phyloP scores from a whole-genome alignment of 2,113 vertebrate genomes.

The Silurus glanis region DNA sequence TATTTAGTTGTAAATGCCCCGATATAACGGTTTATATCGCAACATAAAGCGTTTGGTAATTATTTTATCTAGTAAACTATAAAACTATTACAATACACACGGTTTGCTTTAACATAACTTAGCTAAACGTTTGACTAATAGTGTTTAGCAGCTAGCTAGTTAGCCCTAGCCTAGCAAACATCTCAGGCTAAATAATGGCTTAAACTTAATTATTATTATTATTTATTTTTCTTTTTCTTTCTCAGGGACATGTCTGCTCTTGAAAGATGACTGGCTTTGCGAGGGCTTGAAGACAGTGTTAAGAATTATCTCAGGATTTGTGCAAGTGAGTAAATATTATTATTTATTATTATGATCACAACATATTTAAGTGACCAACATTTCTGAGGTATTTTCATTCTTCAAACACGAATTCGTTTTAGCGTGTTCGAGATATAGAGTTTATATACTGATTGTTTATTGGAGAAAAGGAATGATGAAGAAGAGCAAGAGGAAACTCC shows the following conservation, averaged over 20 bases:
- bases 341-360: not conserved
- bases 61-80: not conserved
- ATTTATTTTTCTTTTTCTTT: not conserved
- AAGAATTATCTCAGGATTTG: slow-evolving; percentile 38
- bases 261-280: slow-evolving; percentile 38
- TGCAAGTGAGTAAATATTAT: slow-evolving; percentile 49
- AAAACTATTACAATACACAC: not conserved
- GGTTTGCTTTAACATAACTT: not conserved
- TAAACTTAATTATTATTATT: too few relatives aligned
- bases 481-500: too few relatives aligned
- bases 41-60: not conserved
- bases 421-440: too few relatives aligned
- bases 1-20: not conserved
- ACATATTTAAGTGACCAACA: too few relatives aligned
- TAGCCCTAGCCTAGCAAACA: not conserved
- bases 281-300: slow-evolving; percentile 34
- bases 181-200: not conserved
- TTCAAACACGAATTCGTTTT: too few relatives aligned
- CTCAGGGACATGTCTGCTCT: slow-evolving; percentile 29
- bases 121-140: not conserved
- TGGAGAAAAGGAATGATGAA: too few relatives aligned
- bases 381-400: too few relatives aligned
- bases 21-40: not conserved
- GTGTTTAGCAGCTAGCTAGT: not conserved
- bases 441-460: too few relatives aligned